Conservation (phyloP, 1,140 invertebrate genomes). For the Macrotrachela quadricornifera region DNA sequence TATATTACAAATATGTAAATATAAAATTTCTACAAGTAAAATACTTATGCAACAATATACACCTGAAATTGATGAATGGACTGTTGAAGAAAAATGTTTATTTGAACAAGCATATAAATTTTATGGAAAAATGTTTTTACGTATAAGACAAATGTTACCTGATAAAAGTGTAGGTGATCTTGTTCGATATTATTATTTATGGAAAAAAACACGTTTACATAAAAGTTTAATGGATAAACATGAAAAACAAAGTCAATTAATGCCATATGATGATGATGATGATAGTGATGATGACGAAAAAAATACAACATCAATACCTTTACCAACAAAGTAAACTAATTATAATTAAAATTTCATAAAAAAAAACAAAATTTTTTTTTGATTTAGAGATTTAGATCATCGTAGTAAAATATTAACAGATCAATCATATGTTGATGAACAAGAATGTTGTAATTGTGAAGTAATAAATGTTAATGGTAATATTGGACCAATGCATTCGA, state of each 20-base stretch:
- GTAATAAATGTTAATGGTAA: too few relatives aligned
- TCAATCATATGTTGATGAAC: too few relatives aligned
- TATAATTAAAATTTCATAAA: too few relatives aligned
- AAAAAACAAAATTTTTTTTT: too few relatives aligned
- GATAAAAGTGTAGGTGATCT: constrained; percentile 85
- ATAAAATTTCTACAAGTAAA: constrained; percentile 71
- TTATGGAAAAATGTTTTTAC: constrained; percentile 89
- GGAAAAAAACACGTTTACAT: constrained; percentile 78
- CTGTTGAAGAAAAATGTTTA: constrained; percentile 83
- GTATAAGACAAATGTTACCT: constrained; percentile 86
- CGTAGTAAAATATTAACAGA: too few relatives aligned
- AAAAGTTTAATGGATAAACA: constrained; percentile 79
- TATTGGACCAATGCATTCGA: constrained; percentile 35
- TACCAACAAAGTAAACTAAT: too few relatives aligned
- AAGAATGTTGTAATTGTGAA: too few relatives aligned
- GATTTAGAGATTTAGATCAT: too few relatives aligned
- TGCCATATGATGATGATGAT: neutral
- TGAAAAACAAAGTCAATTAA: constrained; percentile 31
- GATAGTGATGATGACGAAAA: neutral
- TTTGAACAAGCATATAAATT: constrained; percentile 96
- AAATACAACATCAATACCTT: neutral
- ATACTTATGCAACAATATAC: constrained; percentile 84
- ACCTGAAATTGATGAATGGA: constrained; percentile 92
- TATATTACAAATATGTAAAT: constrained; percentile 94
- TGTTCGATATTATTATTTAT: constrained; percentile 93